Conservation (phyloP, 2,888 invertebrate species). For the Paralinhomoeus sp. region DNA sequence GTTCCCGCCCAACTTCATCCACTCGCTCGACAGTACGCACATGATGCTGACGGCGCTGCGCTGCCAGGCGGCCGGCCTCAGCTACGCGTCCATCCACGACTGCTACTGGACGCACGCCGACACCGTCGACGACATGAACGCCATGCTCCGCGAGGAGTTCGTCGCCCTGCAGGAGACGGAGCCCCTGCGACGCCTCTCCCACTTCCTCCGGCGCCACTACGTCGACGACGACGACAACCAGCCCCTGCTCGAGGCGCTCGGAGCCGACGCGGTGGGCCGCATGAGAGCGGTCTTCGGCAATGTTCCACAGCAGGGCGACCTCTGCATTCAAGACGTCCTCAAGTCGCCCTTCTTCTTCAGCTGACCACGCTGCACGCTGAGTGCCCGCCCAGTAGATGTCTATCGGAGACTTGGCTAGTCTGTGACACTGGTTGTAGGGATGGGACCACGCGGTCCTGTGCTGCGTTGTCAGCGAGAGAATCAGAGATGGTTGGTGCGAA, state of each 20-base stretch:
- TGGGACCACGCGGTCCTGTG: no score
- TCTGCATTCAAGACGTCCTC: slow-evolving; percentile 28
- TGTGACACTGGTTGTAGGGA: no score
- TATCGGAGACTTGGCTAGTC: no score
- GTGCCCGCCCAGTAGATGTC: no score
- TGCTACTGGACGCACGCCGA: slow-evolving; percentile 96
- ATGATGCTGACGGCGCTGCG: slow-evolving; percentile 95
- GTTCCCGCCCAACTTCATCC: slow-evolving; percentile 95
- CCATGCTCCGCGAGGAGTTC: slow-evolving; percentile 89
- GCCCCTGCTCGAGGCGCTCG: background rate
- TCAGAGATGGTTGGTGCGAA: no score
- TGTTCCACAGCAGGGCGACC: slow-evolving; percentile 23
- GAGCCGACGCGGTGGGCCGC: background rate
- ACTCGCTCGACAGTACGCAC: slow-evolving; percentile 89
- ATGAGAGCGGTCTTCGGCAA: no score
- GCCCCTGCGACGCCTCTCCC: slow-evolving; percentile 47
- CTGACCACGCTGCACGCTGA: slow-evolving; percentile 13
- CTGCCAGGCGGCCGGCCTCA: slow-evolving; percentile 36
- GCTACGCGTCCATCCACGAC: slow-evolving; percentile 50
- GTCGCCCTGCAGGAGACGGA: slow-evolving; percentile 79
- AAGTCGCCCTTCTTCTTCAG: slow-evolving; percentile 33
- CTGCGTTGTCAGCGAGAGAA: no score
- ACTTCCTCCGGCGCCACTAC: slow-evolving; percentile 45
- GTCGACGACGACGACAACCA: slow-evolving; percentile 27
- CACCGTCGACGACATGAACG: slow-evolving; percentile 63